Conservation (phyloP, 2,797 vertebrate genomes). For the Anabacerthia variegaticeps region DNA sequence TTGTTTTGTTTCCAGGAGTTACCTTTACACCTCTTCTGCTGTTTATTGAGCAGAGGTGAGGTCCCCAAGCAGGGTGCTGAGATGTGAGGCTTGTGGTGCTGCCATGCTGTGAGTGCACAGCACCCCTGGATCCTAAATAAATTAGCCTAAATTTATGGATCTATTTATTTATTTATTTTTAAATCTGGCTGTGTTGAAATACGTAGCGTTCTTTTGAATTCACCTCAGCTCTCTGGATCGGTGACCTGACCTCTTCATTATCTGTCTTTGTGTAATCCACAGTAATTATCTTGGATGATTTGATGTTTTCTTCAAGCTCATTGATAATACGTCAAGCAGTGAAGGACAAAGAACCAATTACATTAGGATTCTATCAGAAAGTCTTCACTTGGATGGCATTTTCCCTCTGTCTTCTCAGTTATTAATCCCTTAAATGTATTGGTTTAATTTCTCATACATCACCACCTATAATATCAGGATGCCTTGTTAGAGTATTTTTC, state of each 20-base stretch:
- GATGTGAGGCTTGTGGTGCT: too few relatives aligned
- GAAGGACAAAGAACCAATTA: slow-evolving; percentile 52
- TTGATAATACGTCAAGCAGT: slow-evolving; percentile 43
- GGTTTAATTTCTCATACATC: not conserved
- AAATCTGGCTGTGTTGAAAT: not conserved
- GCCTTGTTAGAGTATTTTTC: not conserved
- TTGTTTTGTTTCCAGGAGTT: not conserved
- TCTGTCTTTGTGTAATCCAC: not conserved
- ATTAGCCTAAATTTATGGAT: too few relatives aligned
- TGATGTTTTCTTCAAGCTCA: slow-evolving; percentile 51
- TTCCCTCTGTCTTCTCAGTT: slow-evolving; percentile 6
- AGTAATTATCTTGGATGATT: slow-evolving; percentile 28
- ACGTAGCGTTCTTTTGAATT: not conserved
- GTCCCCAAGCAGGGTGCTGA: not conserved
- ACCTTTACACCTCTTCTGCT: not conserved
- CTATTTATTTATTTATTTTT: too few relatives aligned
- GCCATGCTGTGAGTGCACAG: not conserved
- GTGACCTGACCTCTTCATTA: not conserved
- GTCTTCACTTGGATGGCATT: slow-evolving; percentile 28
- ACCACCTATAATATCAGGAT: not conserved
- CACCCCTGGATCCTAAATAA: rapidly evolving
- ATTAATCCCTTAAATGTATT: slow-evolving; percentile 7
- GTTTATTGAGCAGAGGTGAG: not conserved
- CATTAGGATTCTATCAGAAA: slow-evolving; percentile 6
- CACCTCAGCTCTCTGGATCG: not conserved